phyloP scores from a whole-genome alignment of 2,888 invertebrate genomes.

The Volucella inanis region DNA sequence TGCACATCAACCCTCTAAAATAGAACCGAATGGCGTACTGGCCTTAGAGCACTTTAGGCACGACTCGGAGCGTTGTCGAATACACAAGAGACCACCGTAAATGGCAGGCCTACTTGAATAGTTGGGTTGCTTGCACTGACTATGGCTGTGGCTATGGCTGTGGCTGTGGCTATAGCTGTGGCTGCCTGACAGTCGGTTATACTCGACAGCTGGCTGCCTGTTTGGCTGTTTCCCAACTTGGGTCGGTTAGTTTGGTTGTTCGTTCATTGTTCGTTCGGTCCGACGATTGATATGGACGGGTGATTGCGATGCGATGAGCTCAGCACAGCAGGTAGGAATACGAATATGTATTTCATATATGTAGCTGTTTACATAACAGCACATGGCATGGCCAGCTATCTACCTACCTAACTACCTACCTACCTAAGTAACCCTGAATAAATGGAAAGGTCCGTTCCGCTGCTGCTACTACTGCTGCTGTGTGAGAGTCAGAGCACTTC shows the following conservation, averaged over 20 bases:
- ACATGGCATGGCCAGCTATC: constrained; percentile 46
- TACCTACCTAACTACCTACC: constrained; percentile 11
- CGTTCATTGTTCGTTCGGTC: constrained; percentile 50
- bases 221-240: constrained; percentile 57
- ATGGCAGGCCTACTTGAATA: constrained; percentile 70
- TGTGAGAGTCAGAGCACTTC: constrained; percentile 26
- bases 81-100: constrained; percentile 69
- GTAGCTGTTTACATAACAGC: constrained; percentile 49
- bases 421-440: constrained; percentile 65
- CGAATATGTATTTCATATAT: constrained; percentile 29
- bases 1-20: constrained; percentile 44
- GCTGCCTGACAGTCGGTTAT: constrained; percentile 35
- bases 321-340: constrained; percentile 39
- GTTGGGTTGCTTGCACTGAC: constrained; percentile 46
- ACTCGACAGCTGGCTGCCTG: constrained; percentile 35
- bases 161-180: background rate
- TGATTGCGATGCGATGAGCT: constrained; percentile 44
- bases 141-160: constrained; percentile 13
- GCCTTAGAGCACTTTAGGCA: constrained; percentile 72
- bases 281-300: constrained; percentile 59
- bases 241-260: constrained; percentile 43
- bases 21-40: constrained; percentile 67
- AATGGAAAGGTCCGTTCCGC: constrained; percentile 56
- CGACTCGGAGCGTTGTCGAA: constrained; percentile 67
- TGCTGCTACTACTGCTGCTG: constrained; percentile 18